Percentiles rank a stretch among this genome's conserved stretches.
These are phyloP conservation scores for Procapra przewalskii DNA, from an alignment of 2,113 vertebrate species.

Conservation along the genomic window DNA sequence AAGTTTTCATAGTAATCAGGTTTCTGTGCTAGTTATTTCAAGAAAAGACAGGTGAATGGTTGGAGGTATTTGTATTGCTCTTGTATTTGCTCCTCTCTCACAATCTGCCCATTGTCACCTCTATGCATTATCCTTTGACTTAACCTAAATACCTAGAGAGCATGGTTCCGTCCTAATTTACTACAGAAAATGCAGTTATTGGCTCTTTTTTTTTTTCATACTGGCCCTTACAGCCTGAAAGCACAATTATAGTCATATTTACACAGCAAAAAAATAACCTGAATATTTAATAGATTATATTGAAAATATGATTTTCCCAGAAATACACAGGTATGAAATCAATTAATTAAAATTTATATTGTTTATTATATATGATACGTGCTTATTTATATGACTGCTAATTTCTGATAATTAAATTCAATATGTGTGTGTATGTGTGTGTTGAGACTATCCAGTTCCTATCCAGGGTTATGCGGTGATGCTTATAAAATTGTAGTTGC, in stretches of 20 bases:
- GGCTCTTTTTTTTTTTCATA: neutral
- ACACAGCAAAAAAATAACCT: neutral
- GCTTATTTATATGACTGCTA: neutral
- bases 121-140: neutral
- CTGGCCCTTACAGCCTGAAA: neutral
- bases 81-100: neutral
- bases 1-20: neutral
- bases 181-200: neutral
- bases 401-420: slow-evolving; percentile 1
- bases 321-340: neutral
- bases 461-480: neutral
- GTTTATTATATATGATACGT: neutral
- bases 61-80: neutral
- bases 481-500: neutral
- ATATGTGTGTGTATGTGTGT: neutral
- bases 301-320: neutral
- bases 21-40: neutral
- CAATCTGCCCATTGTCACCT: neutral
- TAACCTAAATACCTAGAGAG: neutral
- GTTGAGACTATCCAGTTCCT: neutral
- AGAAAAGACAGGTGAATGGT: neutral
- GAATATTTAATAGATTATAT: neutral
- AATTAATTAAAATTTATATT: neutral
- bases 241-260: slow-evolving; percentile 11
- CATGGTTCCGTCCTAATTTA: neutral